Evolutionary conservation across 2,113 vertebrate species (phyloP), one percentile per base, ranked within the genome.

Genomic region (Siphamia tubifer): DNA sequence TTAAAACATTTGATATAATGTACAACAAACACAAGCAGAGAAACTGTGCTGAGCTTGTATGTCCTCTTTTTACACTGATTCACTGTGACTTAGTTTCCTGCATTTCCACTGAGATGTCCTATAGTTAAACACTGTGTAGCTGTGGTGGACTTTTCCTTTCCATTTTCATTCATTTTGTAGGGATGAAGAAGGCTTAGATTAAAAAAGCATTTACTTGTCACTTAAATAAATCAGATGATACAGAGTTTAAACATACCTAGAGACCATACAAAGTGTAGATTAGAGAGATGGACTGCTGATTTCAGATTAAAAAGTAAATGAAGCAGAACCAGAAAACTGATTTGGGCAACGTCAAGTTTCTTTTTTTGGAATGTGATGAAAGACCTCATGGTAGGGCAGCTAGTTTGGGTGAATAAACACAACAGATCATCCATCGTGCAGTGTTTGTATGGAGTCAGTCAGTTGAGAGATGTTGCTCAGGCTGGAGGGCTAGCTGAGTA

Each of bases 401-500:
- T 52, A 19, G 67, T 53, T 61, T 48, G 3, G 31, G 44, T 44
- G 20, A 55, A 64, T 69, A 56, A 77, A 71, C 61, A 20, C 58
- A 47, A 61, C 68, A 39, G 44, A 82, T 68, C 66, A 74, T 53
- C 76, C 55, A 55, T 55, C 19, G 19, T 54, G 58, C 75, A 34
- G 15, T 52, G 43, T 38, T 66, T 74, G 57, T 60, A 66, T 58
- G 44, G 61, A 82, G 54, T 75, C 78, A 88, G 69, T 79, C 75
- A 68, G 74, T 30, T 55, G 82, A 74, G 58, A 77, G 78, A 82
- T 80, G 76, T 47, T 42, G 66, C 72, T 76, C 76, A 83, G 77
- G 78, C 75, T 77, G 77, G 58, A 64, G 65, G 78, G 70, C 70
- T 68, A 30, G 73, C 71, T 68, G 84, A 68, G 82, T 68, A 83